Evolutionary conservation across 2,797 vertebrate species (phyloP), one percentile per base, ranked within the genome.

Genomic region (Protosalanx chinensis): DNA sequence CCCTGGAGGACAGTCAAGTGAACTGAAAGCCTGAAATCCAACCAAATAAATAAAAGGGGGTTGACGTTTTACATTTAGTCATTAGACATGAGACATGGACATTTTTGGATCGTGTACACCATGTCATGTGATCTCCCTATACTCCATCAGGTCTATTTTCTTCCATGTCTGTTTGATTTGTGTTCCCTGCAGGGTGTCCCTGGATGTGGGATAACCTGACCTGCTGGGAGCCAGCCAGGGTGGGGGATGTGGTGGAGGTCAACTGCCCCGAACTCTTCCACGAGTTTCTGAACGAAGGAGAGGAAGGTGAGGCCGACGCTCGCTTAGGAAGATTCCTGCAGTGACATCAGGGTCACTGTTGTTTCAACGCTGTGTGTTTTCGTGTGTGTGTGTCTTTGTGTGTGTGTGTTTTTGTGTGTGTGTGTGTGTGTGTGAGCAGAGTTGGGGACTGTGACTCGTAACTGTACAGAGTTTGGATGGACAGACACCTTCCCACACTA

Each of bases 131-230:
- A n/a, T n/a, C n/a, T n/a, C n/a, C n/a, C n/a, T n/a, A n/a, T n/a
- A n/a, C n/a, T n/a, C n/a, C n/a, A n/a, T n/a, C n/a, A n/a, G n/a
- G n/a, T 58, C 70, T 51, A 6, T 53, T 6, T 53, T 16, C 18
- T 1, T 53, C 2, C 3, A 6, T 63, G 58, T 29, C 10, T 27
- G 33, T 57, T 6, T 30, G 35, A 27, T 30, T 16, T 67, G 49
- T 74, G 3, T 0, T 74, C 56, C 76, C 74, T 68, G 23, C 79
- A 97, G 97, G 90, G 46, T 98, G 97, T 78, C 92, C 93, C 0
- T 94, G 95, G 86, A 94, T 97, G 92, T 98, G 97, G 97, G 97
- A 98, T 86, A 98, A 98, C 37, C 92, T 98, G 82, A 97, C 97
- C 0, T 98, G 97, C 62, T 98, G 97, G 97, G 91, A 94, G 86